Evolutionary conservation across 2,113 vertebrate species (phyloP).

Genomic region (Megaceryle maxima): DNA sequence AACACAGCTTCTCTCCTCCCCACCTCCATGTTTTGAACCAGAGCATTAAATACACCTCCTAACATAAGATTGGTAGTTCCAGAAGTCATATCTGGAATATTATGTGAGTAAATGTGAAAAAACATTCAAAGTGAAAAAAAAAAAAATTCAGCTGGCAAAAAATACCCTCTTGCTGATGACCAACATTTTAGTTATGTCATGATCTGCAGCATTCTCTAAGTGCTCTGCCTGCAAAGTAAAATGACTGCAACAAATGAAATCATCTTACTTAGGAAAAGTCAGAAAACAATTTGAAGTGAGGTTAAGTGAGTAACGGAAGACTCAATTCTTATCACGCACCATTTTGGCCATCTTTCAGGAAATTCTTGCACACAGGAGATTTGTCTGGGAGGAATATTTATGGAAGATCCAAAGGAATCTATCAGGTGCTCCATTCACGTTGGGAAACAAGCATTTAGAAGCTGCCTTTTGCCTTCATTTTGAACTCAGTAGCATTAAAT

Average conservation of each 20-base stretch:
- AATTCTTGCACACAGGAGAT: neutral
- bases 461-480: neutral
- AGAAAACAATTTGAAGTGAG: neutral
- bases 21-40: neutral
- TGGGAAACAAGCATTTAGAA: neutral
- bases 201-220: neutral
- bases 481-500: neutral
- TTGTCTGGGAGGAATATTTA: neutral
- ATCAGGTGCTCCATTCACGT: neutral
- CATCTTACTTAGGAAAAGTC: neutral
- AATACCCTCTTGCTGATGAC: neutral
- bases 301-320: neutral
- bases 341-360: neutral
- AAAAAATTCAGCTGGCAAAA: neutral
- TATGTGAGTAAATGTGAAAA: neutral
- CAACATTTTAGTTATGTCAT: neutral
- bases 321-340: neutral
- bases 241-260: neutral
- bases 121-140: neutral
- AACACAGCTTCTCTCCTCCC: neutral
- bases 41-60: neutral
- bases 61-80: neutral
- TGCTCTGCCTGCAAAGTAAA: neutral
- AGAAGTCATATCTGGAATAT: neutral
- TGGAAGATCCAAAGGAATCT: neutral